Base-by-base conservation (phyloP, 2,797 vertebrate species). In the Lagodon rhomboides region DNA sequence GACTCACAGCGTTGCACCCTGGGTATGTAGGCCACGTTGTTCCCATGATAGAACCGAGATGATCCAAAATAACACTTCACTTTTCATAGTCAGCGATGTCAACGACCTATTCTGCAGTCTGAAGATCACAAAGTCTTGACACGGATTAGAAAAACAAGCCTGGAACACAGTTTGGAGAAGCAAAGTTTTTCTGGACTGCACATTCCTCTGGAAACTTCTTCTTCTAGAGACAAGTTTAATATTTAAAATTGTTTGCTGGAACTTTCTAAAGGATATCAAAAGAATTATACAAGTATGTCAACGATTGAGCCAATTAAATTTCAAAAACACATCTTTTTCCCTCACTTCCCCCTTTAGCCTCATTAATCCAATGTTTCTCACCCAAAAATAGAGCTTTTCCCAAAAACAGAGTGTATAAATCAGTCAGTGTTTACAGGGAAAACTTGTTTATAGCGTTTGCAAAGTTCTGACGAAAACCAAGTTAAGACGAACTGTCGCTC, bases 1-100 rank as follows among this genome's bases (percentile, higher is more conserved):
- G 80, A 88, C 56, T 61, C 67, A 60, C 56, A 73, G 43, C 68
- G 70, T 44, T 66, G 22, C 65, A 68, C 56, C 38, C 55, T 23
- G 38, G 60, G 54, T 65, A 82, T 79, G 44, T 34, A 30, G 53
- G 68, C 51, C 47, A 68, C 5, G 59, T 46, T 67, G 25, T 87
- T 81, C 71, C 64, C 67, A 50, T 58, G 72, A 73, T 55, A 75
- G 10, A 82, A 13, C 25, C 50, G 17, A 54, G 51, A 77, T 46
- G 3, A 55, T 70, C 41, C 30, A 62, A 44, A 59, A 47, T 25
- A 64, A 44, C 30, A 22, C 2, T 30, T 34, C 2, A 11, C 18
- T 54, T 61, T 76, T 79, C 16, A 64, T 43, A n/a, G 7, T 15
- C 2, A 5, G 12, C 66, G 18, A 58, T 49, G 18, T 47, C 34